phyloP scores from a whole-genome alignment of 2,797 vertebrate species.

The Enteromius argenteus region DNA sequence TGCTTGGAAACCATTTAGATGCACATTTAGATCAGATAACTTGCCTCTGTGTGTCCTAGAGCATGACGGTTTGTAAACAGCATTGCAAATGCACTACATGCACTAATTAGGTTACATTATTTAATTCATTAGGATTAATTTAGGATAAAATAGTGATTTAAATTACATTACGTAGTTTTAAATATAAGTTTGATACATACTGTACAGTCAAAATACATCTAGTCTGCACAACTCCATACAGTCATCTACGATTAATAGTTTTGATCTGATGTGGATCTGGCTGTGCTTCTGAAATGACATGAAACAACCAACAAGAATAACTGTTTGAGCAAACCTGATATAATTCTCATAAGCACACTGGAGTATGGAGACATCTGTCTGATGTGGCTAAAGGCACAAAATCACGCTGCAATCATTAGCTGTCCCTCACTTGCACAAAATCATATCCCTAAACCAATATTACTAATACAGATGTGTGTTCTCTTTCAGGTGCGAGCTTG shows the following conservation, averaged over 20 bases:
- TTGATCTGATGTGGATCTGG: background rate
- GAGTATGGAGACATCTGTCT: background rate
- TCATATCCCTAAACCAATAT: background rate
- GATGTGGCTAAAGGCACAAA: background rate
- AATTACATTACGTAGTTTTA: background rate
- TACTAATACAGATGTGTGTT: background rate
- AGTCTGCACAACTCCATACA: background rate
- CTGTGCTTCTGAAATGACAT: background rate
- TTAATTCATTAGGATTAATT: background rate
- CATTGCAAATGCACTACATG: background rate
- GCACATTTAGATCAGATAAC: background rate
- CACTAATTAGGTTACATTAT: background rate
- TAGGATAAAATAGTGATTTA: background rate
- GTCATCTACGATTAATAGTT: background rate
- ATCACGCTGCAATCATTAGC: background rate
- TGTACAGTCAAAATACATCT: background rate
- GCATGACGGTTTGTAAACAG: background rate
- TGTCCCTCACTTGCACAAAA: background rate
- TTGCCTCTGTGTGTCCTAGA: background rate
- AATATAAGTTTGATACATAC: background rate
- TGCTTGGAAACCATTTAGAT: background rate
- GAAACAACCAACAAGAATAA: background rate
- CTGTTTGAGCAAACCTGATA: background rate
- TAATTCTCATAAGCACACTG: background rate
- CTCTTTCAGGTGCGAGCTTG: background rate